Base-by-base conservation (phyloP, 2,888 invertebrate species). In the Tenthredo livida region DNA sequence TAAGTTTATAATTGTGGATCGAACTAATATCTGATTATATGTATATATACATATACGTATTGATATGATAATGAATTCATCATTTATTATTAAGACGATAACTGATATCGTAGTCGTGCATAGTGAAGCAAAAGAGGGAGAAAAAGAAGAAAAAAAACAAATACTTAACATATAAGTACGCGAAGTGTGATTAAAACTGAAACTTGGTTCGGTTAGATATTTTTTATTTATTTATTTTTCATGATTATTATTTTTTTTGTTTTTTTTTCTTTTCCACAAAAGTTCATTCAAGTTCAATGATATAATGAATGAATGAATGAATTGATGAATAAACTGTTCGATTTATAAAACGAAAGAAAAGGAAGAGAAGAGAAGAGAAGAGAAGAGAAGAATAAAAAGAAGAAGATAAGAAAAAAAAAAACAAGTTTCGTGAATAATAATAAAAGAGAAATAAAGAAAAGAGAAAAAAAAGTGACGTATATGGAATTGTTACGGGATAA, bases 401-500 rank as follows among this genome's bases (percentile, higher is more conserved):
- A 29, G 29, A 29, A 29, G 29, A 29, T n/a, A n/a, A n/a, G n/a
- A n/a, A n/a, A n/a, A 1, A 0, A 25, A 10, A 21, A 25, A 25
- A 25, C 21, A 61, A 21, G 10, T 61, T 61, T 17, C 17, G 50
- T 50, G 50, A 50, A 50, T 61, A 10, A 25, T 9, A 25, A 25
- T 2, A 21, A 58, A 2, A 58, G 0, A 4, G 4, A 4, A 33
- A 33, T 2, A 33, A 58, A 58, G 25, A 33, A 33, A n/a, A n/a
- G n/a, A 29, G 29, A 25, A 25, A 25, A 10, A 10, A 61, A 25
- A 61, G 61, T 61, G 54, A 54, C 61, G 61, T 21, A 61, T 61
- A 61, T 61, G 61, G 91, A 54, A 54, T 54, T 54, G 54, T 54
- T 54, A 54, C 54, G 54, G 6, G 54, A 54, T 54, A n/a, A n/a